Percentiles rank a stretch among this genome's conserved stretches.
Conservation (phyloP, 2,797 vertebrate species). For the Enteromius anoplus region DNA sequence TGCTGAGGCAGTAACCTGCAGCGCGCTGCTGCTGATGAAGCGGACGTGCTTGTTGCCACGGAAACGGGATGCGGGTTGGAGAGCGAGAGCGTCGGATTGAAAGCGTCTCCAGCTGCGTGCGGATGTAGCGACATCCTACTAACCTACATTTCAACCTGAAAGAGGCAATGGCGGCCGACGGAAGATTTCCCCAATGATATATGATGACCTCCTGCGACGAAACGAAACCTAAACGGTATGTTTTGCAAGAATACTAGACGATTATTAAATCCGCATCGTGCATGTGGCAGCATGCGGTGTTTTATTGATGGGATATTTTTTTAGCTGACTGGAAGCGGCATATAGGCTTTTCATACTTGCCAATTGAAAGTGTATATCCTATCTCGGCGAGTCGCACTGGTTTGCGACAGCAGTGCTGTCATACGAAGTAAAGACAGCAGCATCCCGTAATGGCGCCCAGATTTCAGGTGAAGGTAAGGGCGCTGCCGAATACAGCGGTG, state of each 20-base stretch:
- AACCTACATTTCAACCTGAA: slow-evolving; percentile 54
- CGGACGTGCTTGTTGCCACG: slow-evolving; percentile 72
- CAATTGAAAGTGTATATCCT: not conserved
- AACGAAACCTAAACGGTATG: slow-evolving; percentile 37
- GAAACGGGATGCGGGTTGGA: slow-evolving; percentile 71
- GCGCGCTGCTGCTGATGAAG: slow-evolving; percentile 23
- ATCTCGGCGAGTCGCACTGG: not conserved
- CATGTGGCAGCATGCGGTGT: not conserved
- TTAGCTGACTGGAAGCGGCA: not conserved
- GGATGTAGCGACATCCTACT: slow-evolving; percentile 51
- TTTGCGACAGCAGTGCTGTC: slow-evolving; percentile 8
- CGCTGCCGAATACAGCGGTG: slow-evolving; percentile 51
- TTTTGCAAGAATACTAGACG: not conserved
- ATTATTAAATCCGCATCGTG: slow-evolving; percentile 2
- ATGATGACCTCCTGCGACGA: not conserved
- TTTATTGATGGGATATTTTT: not conserved
- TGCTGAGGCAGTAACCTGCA: not conserved
- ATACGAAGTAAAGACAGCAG: slow-evolving; percentile 8
- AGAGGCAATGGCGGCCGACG: not conserved
- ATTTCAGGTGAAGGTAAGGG: slow-evolving; percentile 84
- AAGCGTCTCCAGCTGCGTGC: slow-evolving; percentile 40
- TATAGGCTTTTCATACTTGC: not conserved
- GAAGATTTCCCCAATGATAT: not conserved
- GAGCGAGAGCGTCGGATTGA: slow-evolving; percentile 39
- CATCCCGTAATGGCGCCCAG: slow-evolving; percentile 79